These are phyloP conservation scores for Xiphorhynchus erythropygius DNA, from an alignment of 2,797 vertebrate species.

Conservation along the genomic window DNA sequence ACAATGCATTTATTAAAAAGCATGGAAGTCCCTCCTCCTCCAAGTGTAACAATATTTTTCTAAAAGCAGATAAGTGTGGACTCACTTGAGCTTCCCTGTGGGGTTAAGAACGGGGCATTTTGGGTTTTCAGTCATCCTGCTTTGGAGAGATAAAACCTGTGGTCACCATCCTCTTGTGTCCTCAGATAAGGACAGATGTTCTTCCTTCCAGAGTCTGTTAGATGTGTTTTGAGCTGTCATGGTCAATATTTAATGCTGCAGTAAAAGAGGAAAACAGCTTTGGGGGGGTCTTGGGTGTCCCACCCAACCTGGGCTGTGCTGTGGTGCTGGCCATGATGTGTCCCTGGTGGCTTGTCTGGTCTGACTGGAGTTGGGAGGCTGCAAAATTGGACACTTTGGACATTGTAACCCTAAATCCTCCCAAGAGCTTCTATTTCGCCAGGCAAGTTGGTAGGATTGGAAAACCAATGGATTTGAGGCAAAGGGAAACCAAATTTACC, in stretches of 20 bases:
- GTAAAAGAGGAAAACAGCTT: neutral
- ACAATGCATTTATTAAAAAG: fast-evolving
- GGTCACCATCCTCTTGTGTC: neutral
- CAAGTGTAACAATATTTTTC: neutral
- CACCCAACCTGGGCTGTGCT: neutral
- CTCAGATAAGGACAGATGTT: neutral
- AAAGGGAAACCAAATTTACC: neutral
- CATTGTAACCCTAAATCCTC: fast-evolving
- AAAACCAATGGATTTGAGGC: neutral
- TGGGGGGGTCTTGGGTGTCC: neutral
- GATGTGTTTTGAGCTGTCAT: neutral
- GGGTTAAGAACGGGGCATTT: fast-evolving
- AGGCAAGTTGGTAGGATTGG: neutral
- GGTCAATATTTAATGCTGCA: neutral
- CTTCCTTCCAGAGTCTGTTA: neutral
- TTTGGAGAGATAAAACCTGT: constrained; percentile 16
- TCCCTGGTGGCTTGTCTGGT: neutral
- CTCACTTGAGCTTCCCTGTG: neutral
- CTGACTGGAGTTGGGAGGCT: fast-evolving
- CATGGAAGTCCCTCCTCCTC: neutral
- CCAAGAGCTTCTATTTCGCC: neutral
- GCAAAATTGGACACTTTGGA: fast-evolving
- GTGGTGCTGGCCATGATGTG: neutral
- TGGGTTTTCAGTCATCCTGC: neutral
- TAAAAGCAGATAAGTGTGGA: neutral